Percentiles rank a stretch among this genome's conserved stretches.
Conservation (phyloP, 2,888 invertebrate genomes). For the Halocaridina rubra region DNA sequence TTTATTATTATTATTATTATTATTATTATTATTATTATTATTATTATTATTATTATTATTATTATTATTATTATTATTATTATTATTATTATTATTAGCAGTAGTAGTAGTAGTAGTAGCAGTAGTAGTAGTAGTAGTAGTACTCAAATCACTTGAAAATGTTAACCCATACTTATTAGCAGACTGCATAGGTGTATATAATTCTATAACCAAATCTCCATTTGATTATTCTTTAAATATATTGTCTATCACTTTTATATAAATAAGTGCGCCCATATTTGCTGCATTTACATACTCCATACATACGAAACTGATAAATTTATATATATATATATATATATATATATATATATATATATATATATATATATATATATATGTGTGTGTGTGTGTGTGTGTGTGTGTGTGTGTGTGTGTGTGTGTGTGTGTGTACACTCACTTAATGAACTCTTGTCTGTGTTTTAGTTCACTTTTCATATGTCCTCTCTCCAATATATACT, state of each 20-base stretch:
- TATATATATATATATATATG: neutral
- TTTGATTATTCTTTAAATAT: neutral
- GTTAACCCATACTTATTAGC: no score
- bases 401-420: no score
- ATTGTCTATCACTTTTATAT: neutral
- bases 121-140: no score
- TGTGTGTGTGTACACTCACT: no score
- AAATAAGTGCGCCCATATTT: neutral
- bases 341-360: neutral
- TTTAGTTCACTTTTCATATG: no score
- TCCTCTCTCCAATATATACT: no score
- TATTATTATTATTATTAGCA: neutral
- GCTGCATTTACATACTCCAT: neutral
- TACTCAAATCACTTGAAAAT: no score
- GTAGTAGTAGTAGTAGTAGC: no score
- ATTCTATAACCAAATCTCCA: no score
- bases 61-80: neutral
- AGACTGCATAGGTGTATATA: no score
- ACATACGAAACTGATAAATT: neutral
- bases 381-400: constrained; percentile 2
- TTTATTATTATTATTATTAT: neutral
- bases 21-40: neutral
- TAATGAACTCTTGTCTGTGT: no score
- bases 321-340: neutral
- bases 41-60: neutral